Evolutionary conservation across 2,888 invertebrate species (phyloP).

Genomic region (Melieria crassipennis): DNA sequence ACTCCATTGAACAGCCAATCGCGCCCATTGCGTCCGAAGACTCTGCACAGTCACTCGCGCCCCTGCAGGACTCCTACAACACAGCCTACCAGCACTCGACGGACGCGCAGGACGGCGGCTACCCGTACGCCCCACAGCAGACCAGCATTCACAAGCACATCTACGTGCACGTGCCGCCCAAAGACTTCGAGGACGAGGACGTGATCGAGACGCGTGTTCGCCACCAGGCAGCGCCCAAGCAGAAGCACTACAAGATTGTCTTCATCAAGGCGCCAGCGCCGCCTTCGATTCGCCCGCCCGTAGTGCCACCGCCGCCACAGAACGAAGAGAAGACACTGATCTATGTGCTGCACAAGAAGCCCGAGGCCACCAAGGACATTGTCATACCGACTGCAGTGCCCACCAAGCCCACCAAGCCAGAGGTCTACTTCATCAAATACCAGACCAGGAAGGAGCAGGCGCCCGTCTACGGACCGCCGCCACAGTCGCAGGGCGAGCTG

Average conservation of each 20-base stretch:
- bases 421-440: conserved; percentile 81
- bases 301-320: conserved; percentile 80
- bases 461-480: conserved; percentile 60
- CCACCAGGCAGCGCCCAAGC: conserved; percentile 70
- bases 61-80: conserved; percentile 56
- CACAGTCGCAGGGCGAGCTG: conserved; percentile 39
- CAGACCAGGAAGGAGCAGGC: conserved; percentile 64
- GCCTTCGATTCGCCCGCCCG: conserved; percentile 79
- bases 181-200: conserved; percentile 61
- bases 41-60: conserved; percentile 29
- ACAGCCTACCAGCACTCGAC: conserved; percentile 56
- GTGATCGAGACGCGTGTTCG: conserved; percentile 55
- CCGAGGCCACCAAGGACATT: conserved; percentile 83
- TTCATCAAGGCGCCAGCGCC: conserved; percentile 90
- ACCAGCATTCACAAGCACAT: conserved; percentile 62
- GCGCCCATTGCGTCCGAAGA: conserved; percentile 43
- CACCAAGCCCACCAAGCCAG: conserved; percentile 86
- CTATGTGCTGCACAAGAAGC: conserved; percentile 87
- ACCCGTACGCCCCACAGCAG: conserved; percentile 52
- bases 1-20: conserved; percentile 10
- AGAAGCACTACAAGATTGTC: conserved; percentile 90
- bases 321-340: conserved; percentile 89
- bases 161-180: conserved; percentile 64
- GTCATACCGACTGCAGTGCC: conserved; percentile 79
- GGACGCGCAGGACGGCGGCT: conserved; percentile 51